These are phyloP conservation scores for Thymelicus lineola DNA, from an alignment of 2,888 invertebrate genomes.

Conservation along the genomic window DNA sequence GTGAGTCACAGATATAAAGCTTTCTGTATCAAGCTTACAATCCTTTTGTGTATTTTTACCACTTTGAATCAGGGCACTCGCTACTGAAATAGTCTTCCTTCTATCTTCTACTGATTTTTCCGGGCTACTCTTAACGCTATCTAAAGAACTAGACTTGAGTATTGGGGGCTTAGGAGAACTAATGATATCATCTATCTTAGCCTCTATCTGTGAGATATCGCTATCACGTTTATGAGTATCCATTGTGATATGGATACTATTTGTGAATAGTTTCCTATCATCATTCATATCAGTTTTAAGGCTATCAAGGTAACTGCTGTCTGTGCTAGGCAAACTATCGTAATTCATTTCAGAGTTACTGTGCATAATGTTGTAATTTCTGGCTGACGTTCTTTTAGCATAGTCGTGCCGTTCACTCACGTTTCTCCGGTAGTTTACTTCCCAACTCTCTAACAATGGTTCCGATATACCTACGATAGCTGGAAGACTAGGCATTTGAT, in stretches of 20 bases:
- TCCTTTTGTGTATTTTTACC: conserved; percentile 57
- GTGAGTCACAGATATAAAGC: conserved; percentile 84
- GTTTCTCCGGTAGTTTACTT: conserved; percentile 79
- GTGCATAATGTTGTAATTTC: conserved; percentile 70
- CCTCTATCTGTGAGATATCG: conserved; percentile 82
- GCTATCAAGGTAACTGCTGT: conserved; percentile 79
- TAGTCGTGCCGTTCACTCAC: conserved; percentile 73
- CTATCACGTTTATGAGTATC: conserved; percentile 75
- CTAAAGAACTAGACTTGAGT: conserved; percentile 84
- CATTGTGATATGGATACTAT: conserved; percentile 73
- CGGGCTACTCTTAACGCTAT: conserved; percentile 85
- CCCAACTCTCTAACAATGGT: conserved; percentile 81
- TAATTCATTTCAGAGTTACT: conserved; percentile 68
- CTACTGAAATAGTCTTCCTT: conserved; percentile 80
- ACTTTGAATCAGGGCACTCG: conserved; percentile 68
- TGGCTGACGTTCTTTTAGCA: conserved; percentile 71
- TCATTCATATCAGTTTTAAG: conserved; percentile 73
- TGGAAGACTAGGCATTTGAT: conserved; percentile 81
- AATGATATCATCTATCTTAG: conserved; percentile 83
- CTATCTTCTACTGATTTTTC: conserved; percentile 77
- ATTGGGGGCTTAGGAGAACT: conserved; percentile 82
- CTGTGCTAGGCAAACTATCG: conserved; percentile 78
- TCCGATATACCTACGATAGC: conserved; percentile 82
- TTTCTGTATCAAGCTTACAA: conserved; percentile 66
- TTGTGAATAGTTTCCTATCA: conserved; percentile 72